A percentile compares a stretch with the other conserved stretches of the same genome.
These are phyloP conservation scores for Xanthia togata DNA, from an alignment of 2,888 invertebrate species.

Conservation along the genomic window DNA sequence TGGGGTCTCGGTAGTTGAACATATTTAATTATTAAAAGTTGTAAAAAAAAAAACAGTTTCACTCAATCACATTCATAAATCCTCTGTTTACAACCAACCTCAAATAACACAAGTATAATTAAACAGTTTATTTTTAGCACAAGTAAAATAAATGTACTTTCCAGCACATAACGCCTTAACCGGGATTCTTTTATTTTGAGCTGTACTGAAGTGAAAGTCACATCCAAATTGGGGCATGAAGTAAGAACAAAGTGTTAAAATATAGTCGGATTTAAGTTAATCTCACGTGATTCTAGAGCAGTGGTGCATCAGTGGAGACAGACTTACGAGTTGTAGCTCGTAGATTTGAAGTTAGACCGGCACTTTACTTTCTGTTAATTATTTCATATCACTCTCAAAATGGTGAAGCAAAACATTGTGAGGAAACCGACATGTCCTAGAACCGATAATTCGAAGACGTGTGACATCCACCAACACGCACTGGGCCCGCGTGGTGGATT, in stretches of 20 bases:
- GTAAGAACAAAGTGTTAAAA: background rate
- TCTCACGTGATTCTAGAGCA: background rate
- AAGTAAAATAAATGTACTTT: conserved; percentile 11
- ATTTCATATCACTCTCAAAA: too few species aligned
- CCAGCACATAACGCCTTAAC: conserved; percentile 24
- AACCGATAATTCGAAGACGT: too few species aligned
- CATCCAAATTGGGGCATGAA: conserved; percentile 45
- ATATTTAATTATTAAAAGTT: background rate
- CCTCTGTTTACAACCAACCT: background rate
- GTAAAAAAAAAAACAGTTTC: background rate
- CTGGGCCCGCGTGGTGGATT: too few species aligned
- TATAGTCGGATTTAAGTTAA: background rate
- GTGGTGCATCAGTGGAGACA: too few species aligned
- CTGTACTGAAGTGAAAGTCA: conserved; percentile 57
- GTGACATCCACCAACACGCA: too few species aligned
- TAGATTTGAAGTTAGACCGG: too few species aligned
- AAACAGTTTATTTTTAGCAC: conserved; percentile 14
- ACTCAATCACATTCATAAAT: background rate
- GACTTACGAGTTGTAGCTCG: too few species aligned
- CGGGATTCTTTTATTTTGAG: conserved; percentile 43
- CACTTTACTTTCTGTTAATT: too few species aligned
- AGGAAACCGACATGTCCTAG: too few species aligned
- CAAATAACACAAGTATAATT: background rate
- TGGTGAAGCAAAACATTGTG: too few species aligned
- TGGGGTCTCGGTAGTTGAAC: too few species aligned